These are phyloP conservation scores for Oncorhynchus masou DNA, from an alignment of 2,113 vertebrate genomes.

Conservation along the genomic window DNA sequence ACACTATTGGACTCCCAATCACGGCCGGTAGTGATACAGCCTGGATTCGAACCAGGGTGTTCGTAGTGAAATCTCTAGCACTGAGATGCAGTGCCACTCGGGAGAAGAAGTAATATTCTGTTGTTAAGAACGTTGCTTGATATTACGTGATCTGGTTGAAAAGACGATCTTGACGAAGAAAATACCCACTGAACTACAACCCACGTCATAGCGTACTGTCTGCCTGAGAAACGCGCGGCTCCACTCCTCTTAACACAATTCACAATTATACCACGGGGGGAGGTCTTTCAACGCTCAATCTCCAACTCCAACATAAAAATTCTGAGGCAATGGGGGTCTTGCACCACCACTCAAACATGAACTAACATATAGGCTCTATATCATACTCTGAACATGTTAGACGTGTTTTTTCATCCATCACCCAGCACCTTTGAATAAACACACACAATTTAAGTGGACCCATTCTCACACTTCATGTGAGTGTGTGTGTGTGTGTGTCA, in stretches of 20 bases:
- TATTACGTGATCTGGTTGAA: background rate
- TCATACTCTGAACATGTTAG: background rate
- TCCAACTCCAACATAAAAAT: conserved; percentile 8
- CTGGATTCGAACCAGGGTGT: no score
- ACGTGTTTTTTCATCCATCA: background rate
- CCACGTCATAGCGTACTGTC: background rate
- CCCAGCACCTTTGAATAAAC: background rate
- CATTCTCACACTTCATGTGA: no score
- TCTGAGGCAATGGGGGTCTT: background rate
- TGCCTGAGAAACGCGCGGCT: background rate
- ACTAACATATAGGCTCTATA: background rate
- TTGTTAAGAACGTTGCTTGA: background rate
- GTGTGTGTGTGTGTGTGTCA: background rate
- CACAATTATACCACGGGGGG: conserved; percentile 50
- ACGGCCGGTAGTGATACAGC: no score
- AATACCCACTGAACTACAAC: background rate
- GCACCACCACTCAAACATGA: background rate
- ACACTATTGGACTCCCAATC: no score
- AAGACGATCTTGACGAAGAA: background rate
- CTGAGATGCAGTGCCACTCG: no score
- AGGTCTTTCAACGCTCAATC: conserved; percentile 39
- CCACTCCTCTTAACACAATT: conserved; percentile 15
- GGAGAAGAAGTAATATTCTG: no score
- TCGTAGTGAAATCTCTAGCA: no score
- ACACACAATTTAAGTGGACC: no score